These are phyloP conservation scores for Lucilia sericata DNA, from an alignment of 1,140 invertebrate species.

Conservation along the genomic window DNA sequence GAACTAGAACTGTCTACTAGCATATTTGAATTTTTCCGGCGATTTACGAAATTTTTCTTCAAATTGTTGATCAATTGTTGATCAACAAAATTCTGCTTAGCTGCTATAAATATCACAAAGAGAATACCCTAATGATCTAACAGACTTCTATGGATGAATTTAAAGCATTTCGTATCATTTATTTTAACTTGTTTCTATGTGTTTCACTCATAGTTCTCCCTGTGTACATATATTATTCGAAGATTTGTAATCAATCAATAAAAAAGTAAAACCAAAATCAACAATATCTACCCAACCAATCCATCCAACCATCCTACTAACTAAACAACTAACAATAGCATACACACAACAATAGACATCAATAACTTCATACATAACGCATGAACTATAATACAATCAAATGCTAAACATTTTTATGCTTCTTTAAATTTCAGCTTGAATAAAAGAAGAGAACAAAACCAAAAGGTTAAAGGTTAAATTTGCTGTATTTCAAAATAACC, in stretches of 20 bases:
- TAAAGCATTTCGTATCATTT: no score
- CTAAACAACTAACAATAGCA: background rate
- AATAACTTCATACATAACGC: conserved; percentile 1
- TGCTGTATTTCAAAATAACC: background rate
- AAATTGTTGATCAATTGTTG: no score
- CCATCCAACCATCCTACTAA: background rate
- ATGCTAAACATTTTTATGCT: background rate
- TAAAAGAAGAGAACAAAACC: background rate
- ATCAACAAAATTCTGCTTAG: no score
- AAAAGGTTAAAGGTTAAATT: background rate
- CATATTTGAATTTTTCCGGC: no score
- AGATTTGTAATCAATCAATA: conserved; percentile 20
- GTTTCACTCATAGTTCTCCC: no score
- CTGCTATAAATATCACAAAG: no score
- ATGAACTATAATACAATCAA: background rate
- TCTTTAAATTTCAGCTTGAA: background rate
- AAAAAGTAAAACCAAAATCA: background rate
- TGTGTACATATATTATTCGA: background rate
- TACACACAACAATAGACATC: background rate
- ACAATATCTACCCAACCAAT: conserved; percentile 1
- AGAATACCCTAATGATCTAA: no score
- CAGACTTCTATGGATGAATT: no score
- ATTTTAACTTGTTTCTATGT: no score
- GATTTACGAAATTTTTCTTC: no score
- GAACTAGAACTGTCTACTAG: no score